Conservation (phyloP, 2,113 vertebrate genomes). For the Solea solea region DNA sequence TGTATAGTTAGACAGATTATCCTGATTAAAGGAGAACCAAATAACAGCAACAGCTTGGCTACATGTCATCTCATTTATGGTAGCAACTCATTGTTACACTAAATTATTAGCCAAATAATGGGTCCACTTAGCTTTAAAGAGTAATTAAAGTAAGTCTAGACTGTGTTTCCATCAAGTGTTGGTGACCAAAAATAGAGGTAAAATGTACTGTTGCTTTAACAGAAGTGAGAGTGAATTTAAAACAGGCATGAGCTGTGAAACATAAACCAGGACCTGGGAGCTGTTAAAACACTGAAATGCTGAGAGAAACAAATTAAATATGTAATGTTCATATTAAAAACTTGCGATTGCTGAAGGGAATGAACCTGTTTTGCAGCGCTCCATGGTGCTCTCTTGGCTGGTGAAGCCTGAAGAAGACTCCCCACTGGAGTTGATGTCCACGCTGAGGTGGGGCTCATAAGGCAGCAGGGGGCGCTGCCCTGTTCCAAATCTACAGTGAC, state of each 20-base stretch:
- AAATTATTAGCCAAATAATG: too few relatives aligned
- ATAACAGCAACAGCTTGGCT: background rate
- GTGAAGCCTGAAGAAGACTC: conserved; percentile 89
- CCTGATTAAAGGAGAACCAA: background rate
- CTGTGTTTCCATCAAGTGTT: too few relatives aligned
- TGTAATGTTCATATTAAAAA: too few relatives aligned
- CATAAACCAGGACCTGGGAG: background rate
- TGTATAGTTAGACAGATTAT: conserved; percentile 3
- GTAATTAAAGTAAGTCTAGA: background rate
- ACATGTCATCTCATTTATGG: background rate
- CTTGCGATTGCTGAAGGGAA: background rate
- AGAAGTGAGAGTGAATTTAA: too few relatives aligned
- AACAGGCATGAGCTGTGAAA: too few relatives aligned
- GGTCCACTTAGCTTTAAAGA: background rate
- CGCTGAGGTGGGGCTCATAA: conserved; percentile 82
- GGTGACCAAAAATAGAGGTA: too few relatives aligned
- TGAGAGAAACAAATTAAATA: background rate
- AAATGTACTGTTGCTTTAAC: too few relatives aligned
- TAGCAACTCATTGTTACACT: background rate
- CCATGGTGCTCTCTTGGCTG: conserved; percentile 91
- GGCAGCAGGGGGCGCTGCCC: conserved; percentile 80
- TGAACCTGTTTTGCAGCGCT: conserved; percentile 88
- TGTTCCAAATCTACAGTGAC: conserved; percentile 77
- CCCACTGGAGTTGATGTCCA: conserved; percentile 84
- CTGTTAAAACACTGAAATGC: background rate